Conservation (phyloP, 2,888 invertebrate species). For the Temnothorax ravouxi region DNA sequence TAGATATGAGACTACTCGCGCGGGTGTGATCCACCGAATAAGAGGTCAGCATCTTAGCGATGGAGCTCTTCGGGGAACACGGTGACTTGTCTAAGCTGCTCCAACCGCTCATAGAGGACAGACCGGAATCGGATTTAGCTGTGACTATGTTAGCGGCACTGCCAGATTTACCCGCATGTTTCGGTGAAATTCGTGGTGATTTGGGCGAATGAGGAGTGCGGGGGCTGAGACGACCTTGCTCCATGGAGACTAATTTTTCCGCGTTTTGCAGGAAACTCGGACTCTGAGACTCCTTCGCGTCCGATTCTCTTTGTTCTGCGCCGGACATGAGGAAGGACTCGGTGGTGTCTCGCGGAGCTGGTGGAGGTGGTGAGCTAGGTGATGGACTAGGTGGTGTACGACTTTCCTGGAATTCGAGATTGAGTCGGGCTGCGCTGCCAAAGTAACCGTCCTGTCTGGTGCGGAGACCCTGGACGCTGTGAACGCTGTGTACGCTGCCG, state of each 20-base stretch:
- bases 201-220: constrained; percentile 90
- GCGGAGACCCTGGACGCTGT: constrained; percentile 85
- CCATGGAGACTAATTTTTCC: constrained; percentile 84
- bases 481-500: constrained; percentile 86
- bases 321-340: constrained; percentile 86
- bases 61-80: constrained; percentile 91
- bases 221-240: constrained; percentile 89
- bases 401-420: constrained; percentile 87
- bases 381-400: constrained; percentile 87
- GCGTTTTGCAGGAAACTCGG: constrained; percentile 86
- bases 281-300: constrained; percentile 80
- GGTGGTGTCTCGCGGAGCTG: constrained; percentile 91
- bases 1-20: constrained; percentile 71
- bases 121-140: constrained; percentile 94
- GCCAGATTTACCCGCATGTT: constrained; percentile 88
- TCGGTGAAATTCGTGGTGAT: constrained; percentile 91
- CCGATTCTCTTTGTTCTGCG: constrained; percentile 78
- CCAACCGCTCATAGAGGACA: constrained; percentile 96
- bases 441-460: constrained; percentile 90
- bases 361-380: constrained; percentile 92
- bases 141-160: constrained; percentile 89
- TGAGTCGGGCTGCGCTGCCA: constrained; percentile 86
- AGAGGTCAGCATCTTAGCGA: constrained; percentile 83
- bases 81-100: constrained; percentile 95
- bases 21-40: constrained; percentile 82